A percentile compares a stretch with the other conserved stretches of the same genome.
These are phyloP conservation scores for Dendrolimus houi DNA, from an alignment of 2,888 invertebrate species.

Conservation along the genomic window DNA sequence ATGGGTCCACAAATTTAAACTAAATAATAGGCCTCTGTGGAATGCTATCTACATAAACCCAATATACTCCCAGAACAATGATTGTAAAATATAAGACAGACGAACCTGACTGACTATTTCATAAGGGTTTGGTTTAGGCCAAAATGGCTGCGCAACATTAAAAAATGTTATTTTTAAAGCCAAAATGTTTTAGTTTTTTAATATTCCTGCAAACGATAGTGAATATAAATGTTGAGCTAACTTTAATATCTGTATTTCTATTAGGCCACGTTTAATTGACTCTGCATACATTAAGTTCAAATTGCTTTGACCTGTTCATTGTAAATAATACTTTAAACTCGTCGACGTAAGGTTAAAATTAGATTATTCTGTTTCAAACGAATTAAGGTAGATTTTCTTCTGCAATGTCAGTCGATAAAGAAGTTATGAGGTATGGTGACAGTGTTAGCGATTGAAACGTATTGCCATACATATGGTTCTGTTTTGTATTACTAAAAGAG, in stretches of 20 bases:
- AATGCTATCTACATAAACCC: no score
- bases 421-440: not conserved
- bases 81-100: no score
- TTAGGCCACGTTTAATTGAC: not conserved
- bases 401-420: not conserved
- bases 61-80: no score
- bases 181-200: no score
- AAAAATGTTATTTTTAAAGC: no score
- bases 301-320: not conserved
- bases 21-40: no score
- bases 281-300: not conserved
- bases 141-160: no score
- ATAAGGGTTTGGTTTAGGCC: no score
- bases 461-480: no score
- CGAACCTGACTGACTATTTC: no score
- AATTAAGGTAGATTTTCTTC: not conserved
- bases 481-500: no score
- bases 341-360: not conserved
- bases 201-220: not conserved
- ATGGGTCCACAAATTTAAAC: no score
- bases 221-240: not conserved
- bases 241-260: not conserved
- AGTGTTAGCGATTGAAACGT: not conserved
- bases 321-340: not conserved
- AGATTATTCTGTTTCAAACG: not conserved